Base-by-base conservation (phyloP, 1,140 invertebrate genomes). In the Bombus cullumanus region DNA sequence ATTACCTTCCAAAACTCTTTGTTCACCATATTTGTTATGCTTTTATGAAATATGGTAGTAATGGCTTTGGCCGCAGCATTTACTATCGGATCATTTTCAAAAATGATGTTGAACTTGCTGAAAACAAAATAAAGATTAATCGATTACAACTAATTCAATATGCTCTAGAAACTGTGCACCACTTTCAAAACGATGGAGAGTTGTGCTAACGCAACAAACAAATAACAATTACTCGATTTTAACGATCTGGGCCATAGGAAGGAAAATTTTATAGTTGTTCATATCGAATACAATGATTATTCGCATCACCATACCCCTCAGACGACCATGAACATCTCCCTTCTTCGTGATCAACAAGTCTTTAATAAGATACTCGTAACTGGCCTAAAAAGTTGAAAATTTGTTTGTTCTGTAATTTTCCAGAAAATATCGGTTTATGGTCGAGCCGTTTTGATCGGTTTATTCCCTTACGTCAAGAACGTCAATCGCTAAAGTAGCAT, bases 401-500 rank as follows among this genome's bases (percentile, higher is more conserved):
- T 18, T 47, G 53, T 57, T 28, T 62, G 18, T 18, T 25, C 25
- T 13, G 12, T 18, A 3, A 13, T 2, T 39, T 72, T 31, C 12
- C 22, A 59, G 15, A 76, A 25, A 28, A 18, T 18, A 37, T 39
- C 39, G 9, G 31, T 47, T 31, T 5, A 13, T 37, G 75, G 8
- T 41, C 0, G 57, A 13, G 59, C 15, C 5, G 5, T 18, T 15
- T 15, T 15, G 10, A 22, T 57, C 59, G 2, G 15, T 28, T 64
- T 25, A 69, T 75, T 39, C 74, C 75, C 89, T 91, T 84, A 93
- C 93, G 3, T 83, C 68, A 3, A 92, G 69, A 15, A 79, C 28
- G 1, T 92, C 64, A 77, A 90, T 92, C 80, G 85, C 88, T 4
- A 94, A n/a, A 53, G 68, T 80, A 10, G 88, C 34, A 75, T 93